Percentiles rank a stretch among this genome's conserved stretches.
phyloP scores from a whole-genome alignment of 2,888 invertebrate species.

The Crossocerus cetratus region DNA sequence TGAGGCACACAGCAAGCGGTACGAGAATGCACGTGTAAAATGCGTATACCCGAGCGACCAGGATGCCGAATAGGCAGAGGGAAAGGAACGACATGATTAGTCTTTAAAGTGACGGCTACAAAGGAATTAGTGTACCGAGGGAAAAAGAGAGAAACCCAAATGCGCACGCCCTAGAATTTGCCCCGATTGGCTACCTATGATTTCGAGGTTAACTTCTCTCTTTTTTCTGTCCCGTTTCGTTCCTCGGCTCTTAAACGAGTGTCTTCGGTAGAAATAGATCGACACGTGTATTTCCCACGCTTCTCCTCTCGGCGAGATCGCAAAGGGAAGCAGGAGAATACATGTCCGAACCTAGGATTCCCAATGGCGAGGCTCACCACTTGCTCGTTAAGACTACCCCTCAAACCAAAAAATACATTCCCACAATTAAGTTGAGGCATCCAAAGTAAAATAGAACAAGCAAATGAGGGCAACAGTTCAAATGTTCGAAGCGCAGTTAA shows the following conservation, averaged over 20 bases:
- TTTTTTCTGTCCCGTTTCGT: conserved; percentile 47
- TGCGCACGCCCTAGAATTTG: conserved; percentile 4
- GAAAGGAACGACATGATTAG: conserved; percentile 48
- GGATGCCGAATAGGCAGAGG: not conserved
- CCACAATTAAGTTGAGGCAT: not conserved
- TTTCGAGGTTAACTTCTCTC: conserved; percentile 46
- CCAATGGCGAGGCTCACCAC: conserved; percentile 63
- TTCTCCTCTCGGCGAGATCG: conserved; percentile 27
- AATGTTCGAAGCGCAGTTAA: too few relatives aligned
- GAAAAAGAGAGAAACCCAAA: conserved; percentile 39
- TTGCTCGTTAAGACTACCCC: too few relatives aligned
- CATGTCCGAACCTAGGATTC: conserved; percentile 72
- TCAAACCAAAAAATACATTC: not conserved
- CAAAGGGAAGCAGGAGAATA: conserved; percentile 48
- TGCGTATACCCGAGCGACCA: too few relatives aligned
- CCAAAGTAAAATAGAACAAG: not conserved
- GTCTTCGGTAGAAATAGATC: conserved; percentile 43
- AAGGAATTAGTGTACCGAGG: not conserved
- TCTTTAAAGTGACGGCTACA: conserved; percentile 45
- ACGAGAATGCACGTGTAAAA: not conserved
- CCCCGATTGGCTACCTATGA: not conserved
- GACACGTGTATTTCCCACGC: conserved; percentile 41
- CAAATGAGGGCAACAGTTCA: too few relatives aligned
- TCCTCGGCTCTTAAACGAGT: conserved; percentile 50
- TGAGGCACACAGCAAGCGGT: not conserved